Evolutionary conservation across 2,113 vertebrate genomes (phyloP), one percentile per base, ranked within the genome.

Genomic region (Antigone vipio): DNA sequence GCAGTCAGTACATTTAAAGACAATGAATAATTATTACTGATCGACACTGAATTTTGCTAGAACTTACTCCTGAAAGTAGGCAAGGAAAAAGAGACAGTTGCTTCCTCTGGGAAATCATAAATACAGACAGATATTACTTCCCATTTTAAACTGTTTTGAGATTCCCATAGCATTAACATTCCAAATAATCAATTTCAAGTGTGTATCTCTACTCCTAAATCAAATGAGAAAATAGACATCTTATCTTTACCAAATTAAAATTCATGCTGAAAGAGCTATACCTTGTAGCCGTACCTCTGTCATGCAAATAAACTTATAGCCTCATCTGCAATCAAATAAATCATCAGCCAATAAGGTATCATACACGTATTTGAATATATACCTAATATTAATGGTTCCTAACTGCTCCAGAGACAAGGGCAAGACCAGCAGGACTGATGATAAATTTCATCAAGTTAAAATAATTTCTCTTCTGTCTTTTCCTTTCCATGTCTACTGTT

Each of bases 101-200:
- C 38, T 55, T 81, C 64, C 42, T 35, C 32, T 60, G 85, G 78
- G 82, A 88, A 94, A 85, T 64, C 49, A 59, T 18, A 91, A 80
- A 74, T 45, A 81, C 17, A 68, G 52, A 71, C 38, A 85, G 63
- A 62, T 53, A 32, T 47, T 88, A 81, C 50, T 92, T 88, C 59
- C 38, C 16, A 47, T 90, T 83, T 88, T 44, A 83, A 96, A 85
- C 45, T 55, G 58, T 35, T 77, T 35, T 64, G 56, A 83, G 59
- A 88, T 85, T 96, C 53, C 42, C 50, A 83, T 5, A 55, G 44
- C 49, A 74, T 88, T 92, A 92, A 35, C 50, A 77, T 95, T 86
- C 47, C 42, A 95, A 89, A 95, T 80, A 91, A 95, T 86, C 83
- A 73, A 67, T 83, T 92, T 95, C 68, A 86, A 92, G 72, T 20